Percentiles rank a stretch among this genome's conserved stretches.
Conservation (phyloP, 2,797 vertebrate species). For the Phyllotis vaccarum region DNA sequence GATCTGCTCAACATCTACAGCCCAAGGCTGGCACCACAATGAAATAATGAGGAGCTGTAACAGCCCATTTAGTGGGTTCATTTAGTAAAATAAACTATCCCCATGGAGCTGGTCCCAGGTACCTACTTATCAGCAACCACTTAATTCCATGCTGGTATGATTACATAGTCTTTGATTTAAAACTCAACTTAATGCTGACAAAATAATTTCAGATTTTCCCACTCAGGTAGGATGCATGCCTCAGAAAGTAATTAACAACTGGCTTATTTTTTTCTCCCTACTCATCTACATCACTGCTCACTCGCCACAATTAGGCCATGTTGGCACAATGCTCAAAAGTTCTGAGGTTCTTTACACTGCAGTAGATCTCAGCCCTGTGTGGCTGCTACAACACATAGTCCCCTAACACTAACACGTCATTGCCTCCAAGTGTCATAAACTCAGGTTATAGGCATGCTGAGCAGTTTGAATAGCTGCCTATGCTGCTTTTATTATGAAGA, state of each 20-base stretch:
- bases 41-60: conserved; percentile 52
- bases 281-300: not conserved
- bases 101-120: conserved; percentile 51
- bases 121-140: conserved; percentile 63
- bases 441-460: not conserved
- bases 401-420: not conserved
- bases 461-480: not conserved
- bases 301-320: not conserved
- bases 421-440: conserved; percentile 2
- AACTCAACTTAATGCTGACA: conserved; percentile 57
- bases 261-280: not conserved
- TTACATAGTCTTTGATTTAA: conserved; percentile 67
- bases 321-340: not conserved
- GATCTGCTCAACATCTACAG: not conserved
- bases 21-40: not conserved
- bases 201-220: conserved; percentile 65
- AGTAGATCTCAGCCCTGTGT: not conserved
- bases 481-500: conserved; percentile 11
- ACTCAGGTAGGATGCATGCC: conserved; percentile 15
- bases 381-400: fast-evolving
- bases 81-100: conserved; percentile 72
- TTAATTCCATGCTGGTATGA: conserved; percentile 56
- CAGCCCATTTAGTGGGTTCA: conserved; percentile 43
- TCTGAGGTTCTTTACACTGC: not conserved
- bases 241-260: conserved; percentile 55